Conservation (phyloP, 2,888 invertebrate genomes). For the Oxytorus armatus region DNA sequence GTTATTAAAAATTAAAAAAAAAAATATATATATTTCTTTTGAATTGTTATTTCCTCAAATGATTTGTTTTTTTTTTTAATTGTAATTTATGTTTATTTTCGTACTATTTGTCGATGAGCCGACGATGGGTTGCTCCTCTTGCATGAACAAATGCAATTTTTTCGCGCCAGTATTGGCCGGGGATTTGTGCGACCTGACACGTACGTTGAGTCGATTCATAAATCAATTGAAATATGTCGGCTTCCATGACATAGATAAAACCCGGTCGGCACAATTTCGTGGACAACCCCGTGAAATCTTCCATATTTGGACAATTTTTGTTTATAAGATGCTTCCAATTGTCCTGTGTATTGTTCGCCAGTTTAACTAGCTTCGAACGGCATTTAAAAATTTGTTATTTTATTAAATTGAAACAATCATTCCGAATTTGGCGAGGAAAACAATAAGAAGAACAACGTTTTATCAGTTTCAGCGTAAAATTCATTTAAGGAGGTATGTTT, state of each 20-base stretch:
- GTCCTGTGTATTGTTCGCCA: conserved; percentile 50
- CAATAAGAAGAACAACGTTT: no score
- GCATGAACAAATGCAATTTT: conserved; percentile 73
- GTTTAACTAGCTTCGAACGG: not conserved
- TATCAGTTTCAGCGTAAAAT: no score
- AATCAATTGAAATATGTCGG: conserved; percentile 77
- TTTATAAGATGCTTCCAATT: conserved; percentile 81
- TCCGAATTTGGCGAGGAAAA: no score
- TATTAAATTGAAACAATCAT: no score
- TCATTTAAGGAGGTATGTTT: no score
- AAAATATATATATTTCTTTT: no score
- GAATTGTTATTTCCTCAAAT: no score
- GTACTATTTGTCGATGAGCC: conserved; percentile 78
- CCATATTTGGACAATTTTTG: conserved; percentile 81
- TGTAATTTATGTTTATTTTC: conserved; percentile 41
- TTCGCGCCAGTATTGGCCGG: conserved; percentile 69
- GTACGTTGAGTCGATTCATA: conserved; percentile 70
- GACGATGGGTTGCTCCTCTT: conserved; percentile 74
- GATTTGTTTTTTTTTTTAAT: not conserved
- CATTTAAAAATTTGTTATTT: not conserved
- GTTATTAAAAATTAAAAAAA: no score
- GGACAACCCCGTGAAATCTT: conserved; percentile 74
- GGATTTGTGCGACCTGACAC: conserved; percentile 72
- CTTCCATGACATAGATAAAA: conserved; percentile 82
- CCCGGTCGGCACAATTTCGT: conserved; percentile 81